Evolutionary conservation across 2,888 invertebrate species (phyloP).

Genomic region (Notodonta dromedarius): DNA sequence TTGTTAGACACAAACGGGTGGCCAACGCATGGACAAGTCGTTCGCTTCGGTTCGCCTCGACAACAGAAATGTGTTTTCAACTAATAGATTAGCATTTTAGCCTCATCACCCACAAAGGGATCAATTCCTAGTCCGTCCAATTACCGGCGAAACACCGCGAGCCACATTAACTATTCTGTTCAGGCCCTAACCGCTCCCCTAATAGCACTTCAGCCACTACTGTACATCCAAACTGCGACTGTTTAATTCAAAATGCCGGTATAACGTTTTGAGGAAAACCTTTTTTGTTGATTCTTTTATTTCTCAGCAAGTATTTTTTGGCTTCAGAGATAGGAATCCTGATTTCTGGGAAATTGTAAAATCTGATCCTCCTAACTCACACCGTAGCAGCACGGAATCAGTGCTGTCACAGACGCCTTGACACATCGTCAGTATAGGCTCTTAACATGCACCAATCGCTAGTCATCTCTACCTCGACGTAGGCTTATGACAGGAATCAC

Average conservation of each 20-base stretch:
- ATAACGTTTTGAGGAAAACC: constrained; percentile 24
- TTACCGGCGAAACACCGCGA: constrained; percentile 33
- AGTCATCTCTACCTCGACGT: not conserved
- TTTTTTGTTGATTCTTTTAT: constrained; percentile 1
- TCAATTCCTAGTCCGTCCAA: constrained; percentile 32
- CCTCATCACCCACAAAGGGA: constrained; percentile 13
- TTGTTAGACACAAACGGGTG: too few species aligned
- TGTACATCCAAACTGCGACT: constrained; percentile 28
- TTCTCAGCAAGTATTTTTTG: not conserved
- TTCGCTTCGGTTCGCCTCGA: not conserved
- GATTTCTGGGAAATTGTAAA: not conserved
- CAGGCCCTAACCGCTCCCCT: constrained; percentile 21
- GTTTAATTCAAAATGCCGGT: constrained; percentile 13
- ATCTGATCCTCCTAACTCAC: not conserved
- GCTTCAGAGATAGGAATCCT: not conserved
- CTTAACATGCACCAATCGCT: too few species aligned
- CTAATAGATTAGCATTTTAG: constrained; percentile 4
- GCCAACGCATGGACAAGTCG: too few species aligned
- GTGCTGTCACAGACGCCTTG: too few species aligned
- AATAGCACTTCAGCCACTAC: constrained; percentile 33
- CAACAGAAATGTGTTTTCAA: not conserved
- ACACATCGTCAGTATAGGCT: too few species aligned
- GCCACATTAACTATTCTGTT: constrained; percentile 29
- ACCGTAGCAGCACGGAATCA: too few species aligned
- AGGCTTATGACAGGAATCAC: constrained; percentile 2